Conservation (phyloP, 2,888 invertebrate species). For the Dynastes tityus region DNA sequence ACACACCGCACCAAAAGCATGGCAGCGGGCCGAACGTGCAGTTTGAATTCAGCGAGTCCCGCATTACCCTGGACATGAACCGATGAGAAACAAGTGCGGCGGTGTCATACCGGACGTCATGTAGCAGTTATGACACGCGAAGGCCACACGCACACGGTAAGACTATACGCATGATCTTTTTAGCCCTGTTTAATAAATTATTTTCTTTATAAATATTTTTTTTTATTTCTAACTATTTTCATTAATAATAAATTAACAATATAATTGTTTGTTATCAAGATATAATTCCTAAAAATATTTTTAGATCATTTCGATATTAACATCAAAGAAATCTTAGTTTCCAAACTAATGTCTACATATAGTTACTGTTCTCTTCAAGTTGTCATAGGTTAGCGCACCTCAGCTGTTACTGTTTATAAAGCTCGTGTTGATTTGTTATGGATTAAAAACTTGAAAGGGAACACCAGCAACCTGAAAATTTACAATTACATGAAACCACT, state of each 20-base stretch:
- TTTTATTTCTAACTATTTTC: neutral
- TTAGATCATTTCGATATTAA: too few relatives aligned
- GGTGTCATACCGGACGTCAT: conserved; percentile 45
- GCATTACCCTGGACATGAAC: conserved; percentile 48
- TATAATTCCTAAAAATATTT: too few relatives aligned
- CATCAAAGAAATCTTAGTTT: too few relatives aligned
- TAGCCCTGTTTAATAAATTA: neutral
- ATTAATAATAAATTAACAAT: neutral
- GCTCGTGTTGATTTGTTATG: too few relatives aligned
- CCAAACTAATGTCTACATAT: neutral
- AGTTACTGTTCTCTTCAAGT: too few relatives aligned
- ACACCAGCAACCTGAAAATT: too few relatives aligned
- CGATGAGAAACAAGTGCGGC: conserved; percentile 38
- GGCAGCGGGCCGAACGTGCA: conserved; percentile 52
- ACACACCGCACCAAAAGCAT: conserved; percentile 52
- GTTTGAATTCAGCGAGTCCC: conserved; percentile 38
- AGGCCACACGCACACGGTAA: conserved; percentile 67
- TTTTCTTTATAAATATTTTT: conserved; percentile 22
- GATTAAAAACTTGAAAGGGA: too few relatives aligned
- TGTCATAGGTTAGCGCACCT: too few relatives aligned
- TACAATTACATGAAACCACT: too few relatives aligned
- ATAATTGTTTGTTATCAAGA: too few relatives aligned
- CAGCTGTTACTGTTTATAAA: too few relatives aligned
- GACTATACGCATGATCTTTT: conserved; percentile 48
- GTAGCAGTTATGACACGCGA: conserved; percentile 63